Percentiles rank a stretch among this genome's conserved stretches.
Conservation (phyloP, 92 coral and sea anemone genomes). For the Muricea muricata region DNA sequence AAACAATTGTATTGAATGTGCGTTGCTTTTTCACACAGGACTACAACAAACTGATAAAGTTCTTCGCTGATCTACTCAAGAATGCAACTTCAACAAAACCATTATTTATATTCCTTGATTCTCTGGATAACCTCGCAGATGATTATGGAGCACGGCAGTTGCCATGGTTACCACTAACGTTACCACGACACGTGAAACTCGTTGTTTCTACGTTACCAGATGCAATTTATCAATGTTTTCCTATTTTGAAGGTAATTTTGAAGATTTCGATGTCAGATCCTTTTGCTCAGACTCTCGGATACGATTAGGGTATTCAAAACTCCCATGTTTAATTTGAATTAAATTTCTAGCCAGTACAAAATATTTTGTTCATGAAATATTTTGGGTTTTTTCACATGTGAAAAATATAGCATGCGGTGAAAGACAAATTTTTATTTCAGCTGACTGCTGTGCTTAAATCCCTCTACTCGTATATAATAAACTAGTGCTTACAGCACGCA, state of each 20-base stretch:
- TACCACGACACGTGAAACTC: constrained; percentile 80
- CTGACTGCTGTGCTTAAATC: too few relatives aligned
- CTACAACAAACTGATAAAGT: constrained; percentile 74
- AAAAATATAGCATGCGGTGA: too few relatives aligned
- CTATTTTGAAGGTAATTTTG: constrained; percentile 68
- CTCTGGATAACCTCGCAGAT: constrained; percentile 77
- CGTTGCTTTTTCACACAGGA: constrained; percentile 56
- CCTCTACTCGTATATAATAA: too few relatives aligned
- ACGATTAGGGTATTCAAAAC: too few relatives aligned
- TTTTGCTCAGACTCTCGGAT: too few relatives aligned
- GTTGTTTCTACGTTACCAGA: constrained; percentile 73
- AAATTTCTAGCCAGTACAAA: too few relatives aligned
- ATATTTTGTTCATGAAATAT: too few relatives aligned
- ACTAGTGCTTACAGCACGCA: too few relatives aligned
- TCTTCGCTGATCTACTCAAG: constrained; percentile 73
- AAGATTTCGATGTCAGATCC: too few relatives aligned
- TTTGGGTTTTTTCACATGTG: too few relatives aligned
- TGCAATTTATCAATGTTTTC: constrained; percentile 51
- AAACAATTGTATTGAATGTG: not conserved
- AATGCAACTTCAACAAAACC: constrained; percentile 75
- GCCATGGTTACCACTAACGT: constrained; percentile 86
- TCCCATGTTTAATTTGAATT: too few relatives aligned
- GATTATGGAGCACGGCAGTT: constrained; percentile 72
- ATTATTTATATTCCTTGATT: constrained; percentile 74
- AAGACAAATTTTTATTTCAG: too few relatives aligned